A percentile compares a stretch with the other conserved stretches of the same genome.
Conservation (phyloP, 2,888 invertebrate genomes). For the Lasioglossum figueresi region DNA sequence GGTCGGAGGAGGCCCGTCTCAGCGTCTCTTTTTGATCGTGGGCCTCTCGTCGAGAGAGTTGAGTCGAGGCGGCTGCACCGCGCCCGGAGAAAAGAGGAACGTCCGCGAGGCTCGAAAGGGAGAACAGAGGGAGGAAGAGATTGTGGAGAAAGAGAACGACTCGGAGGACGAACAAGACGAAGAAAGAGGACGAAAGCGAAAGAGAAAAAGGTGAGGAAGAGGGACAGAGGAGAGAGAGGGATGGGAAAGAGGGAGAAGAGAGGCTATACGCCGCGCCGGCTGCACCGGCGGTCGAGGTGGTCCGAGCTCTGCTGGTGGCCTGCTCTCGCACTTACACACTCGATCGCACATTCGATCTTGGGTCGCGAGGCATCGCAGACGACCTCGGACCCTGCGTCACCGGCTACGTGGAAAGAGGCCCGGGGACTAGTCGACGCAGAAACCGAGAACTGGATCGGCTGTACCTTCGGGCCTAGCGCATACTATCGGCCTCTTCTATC, state of each 20-base stretch:
- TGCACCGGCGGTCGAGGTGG: conserved; percentile 79
- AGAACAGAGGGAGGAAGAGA: conserved; percentile 21
- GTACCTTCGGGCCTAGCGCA: background rate
- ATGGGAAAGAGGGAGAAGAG: conserved; percentile 30
- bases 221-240: conserved; percentile 27
- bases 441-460: conserved; percentile 48
- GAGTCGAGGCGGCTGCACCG: conserved; percentile 53
- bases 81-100: conserved; percentile 33
- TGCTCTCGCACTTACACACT: conserved; percentile 83
- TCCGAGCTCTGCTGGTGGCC: conserved; percentile 84
- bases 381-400: conserved; percentile 74
- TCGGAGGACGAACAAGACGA: background rate
- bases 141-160: conserved; percentile 29
- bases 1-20: conserved; percentile 59
- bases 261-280: conserved; percentile 50
- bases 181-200: background rate
- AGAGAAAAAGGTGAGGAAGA: background rate
- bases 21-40: conserved; percentile 73
- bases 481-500: background rate
- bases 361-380: conserved; percentile 73
- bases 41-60: conserved; percentile 55
- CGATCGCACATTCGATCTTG: conserved; percentile 81
- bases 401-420: conserved; percentile 66
- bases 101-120: conserved; percentile 51
- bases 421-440: conserved; percentile 23